These are phyloP conservation scores for Athene cunicularia DNA, from an alignment of 2,113 vertebrate species.

Conservation along the genomic window DNA sequence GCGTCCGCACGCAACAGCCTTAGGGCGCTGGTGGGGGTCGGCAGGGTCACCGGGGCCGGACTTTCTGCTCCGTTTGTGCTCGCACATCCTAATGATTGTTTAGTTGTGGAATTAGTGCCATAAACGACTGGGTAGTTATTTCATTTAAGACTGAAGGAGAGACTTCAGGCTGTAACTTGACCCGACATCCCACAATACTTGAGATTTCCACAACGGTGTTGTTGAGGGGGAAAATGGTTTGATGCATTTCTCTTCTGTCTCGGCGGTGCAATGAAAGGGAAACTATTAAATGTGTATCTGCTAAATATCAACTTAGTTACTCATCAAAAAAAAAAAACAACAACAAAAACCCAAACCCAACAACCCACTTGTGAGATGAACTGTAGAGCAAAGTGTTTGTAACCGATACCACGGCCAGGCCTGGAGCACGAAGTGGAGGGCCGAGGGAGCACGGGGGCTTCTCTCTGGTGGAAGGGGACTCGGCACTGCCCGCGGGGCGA, in stretches of 20 bases:
- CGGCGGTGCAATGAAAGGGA: background rate
- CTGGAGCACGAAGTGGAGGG: background rate
- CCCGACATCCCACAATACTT: background rate
- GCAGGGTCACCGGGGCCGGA: background rate
- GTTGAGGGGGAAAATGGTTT: background rate
- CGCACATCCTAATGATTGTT: background rate
- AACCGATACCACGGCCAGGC: background rate
- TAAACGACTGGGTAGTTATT: background rate
- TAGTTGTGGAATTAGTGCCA: background rate
- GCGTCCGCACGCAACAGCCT: background rate
- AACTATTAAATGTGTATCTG: background rate
- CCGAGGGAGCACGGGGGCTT: background rate
- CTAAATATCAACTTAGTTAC: background rate
- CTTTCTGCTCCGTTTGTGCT: background rate
- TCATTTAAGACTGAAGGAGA: background rate
- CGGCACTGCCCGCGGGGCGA: background rate
- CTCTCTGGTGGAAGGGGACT: background rate
- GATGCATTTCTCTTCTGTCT: background rate
- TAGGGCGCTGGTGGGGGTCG: background rate
- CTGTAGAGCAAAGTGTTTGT: background rate
- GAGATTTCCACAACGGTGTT: background rate
- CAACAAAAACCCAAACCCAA: too few relatives aligned
- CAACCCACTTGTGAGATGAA: background rate
- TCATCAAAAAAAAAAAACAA: background rate
- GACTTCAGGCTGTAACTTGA: slow-evolving; percentile 6